phyloP scores from a whole-genome alignment of 92 coral and sea anemone genomes.

The Actinostola sp. region DNA sequence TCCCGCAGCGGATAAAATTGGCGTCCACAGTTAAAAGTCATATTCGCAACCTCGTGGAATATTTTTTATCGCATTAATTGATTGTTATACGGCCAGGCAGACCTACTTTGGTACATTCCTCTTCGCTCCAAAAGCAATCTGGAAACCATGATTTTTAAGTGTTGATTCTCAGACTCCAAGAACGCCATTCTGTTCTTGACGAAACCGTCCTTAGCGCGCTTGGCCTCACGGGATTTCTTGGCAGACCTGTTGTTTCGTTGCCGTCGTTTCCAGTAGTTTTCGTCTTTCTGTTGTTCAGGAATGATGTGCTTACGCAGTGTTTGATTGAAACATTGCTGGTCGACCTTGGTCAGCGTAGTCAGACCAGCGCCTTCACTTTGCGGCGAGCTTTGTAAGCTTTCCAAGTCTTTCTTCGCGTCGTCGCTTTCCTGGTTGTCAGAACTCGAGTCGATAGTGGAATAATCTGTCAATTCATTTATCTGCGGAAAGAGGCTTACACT shows the following conservation, averaged over 20 bases:
- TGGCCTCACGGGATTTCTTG: conserved; percentile 69
- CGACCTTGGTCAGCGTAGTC: not conserved
- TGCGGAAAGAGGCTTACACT: too few relatives aligned
- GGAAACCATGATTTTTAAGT: conserved; percentile 32
- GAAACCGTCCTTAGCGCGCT: conserved; percentile 57
- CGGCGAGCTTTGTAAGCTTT: not conserved
- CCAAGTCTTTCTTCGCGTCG: too few relatives aligned
- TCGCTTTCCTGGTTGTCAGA: not conserved
- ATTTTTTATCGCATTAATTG: too few relatives aligned
- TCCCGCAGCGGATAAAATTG: too few relatives aligned
- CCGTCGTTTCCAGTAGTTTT: conserved; percentile 66
- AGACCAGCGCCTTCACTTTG: not conserved
- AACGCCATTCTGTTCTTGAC: conserved; percentile 40
- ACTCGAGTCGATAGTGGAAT: not conserved
- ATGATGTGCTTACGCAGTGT: conserved; percentile 28
- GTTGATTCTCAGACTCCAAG: conserved; percentile 54
- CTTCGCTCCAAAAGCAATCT: conserved; percentile 3
- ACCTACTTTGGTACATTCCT: not conserved
- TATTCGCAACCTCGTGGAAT: too few relatives aligned
- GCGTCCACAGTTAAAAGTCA: too few relatives aligned
- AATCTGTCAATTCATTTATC: too few relatives aligned
- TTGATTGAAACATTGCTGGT: not conserved
- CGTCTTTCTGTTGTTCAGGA: conserved; percentile 51
- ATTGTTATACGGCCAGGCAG: not conserved
- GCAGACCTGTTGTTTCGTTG: conserved; percentile 67